Conservation (phyloP, 1,140 invertebrate genomes). For the Cydia splendana region DNA sequence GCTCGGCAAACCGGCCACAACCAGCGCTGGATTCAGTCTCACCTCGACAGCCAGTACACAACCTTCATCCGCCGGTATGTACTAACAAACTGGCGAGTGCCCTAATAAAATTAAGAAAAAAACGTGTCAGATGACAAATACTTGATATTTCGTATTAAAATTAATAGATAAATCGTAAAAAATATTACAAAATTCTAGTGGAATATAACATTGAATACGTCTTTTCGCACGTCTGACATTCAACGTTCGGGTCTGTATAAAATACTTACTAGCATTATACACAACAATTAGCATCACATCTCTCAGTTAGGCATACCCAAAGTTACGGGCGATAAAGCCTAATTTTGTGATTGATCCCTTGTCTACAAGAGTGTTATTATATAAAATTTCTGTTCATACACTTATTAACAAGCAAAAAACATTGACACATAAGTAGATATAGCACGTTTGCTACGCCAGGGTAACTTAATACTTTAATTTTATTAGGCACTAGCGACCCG, state of each 20-base stretch:
- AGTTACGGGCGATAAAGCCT: too few relatives aligned
- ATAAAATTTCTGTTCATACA: too few relatives aligned
- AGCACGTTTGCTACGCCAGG: too few relatives aligned
- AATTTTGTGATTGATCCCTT: too few relatives aligned
- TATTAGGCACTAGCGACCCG: too few relatives aligned
- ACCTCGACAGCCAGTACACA: constrained; percentile 27
- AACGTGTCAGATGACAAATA: constrained; percentile 5
- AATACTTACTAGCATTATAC: background rate
- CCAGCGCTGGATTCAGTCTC: constrained; percentile 19
- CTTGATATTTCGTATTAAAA: background rate
- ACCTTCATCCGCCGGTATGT: constrained; percentile 32
- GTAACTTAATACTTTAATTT: background rate
- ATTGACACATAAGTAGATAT: too few relatives aligned
- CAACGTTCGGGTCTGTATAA: background rate
- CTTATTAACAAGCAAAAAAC: too few relatives aligned
- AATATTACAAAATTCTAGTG: background rate
- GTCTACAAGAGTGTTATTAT: too few relatives aligned
- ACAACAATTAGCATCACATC: too few relatives aligned
- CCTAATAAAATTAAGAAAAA: constrained; percentile 31
- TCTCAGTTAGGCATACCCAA: too few relatives aligned
- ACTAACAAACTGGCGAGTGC: background rate
- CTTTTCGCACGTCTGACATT: too few relatives aligned
- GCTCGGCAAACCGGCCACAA: constrained; percentile 26
- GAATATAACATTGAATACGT: too few relatives aligned
- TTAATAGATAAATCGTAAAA: background rate